Evolutionary conservation across 2,888 invertebrate genomes (phyloP), one percentile per base, ranked within the genome.

Genomic region (Rhogogaster chlorosoma): DNA sequence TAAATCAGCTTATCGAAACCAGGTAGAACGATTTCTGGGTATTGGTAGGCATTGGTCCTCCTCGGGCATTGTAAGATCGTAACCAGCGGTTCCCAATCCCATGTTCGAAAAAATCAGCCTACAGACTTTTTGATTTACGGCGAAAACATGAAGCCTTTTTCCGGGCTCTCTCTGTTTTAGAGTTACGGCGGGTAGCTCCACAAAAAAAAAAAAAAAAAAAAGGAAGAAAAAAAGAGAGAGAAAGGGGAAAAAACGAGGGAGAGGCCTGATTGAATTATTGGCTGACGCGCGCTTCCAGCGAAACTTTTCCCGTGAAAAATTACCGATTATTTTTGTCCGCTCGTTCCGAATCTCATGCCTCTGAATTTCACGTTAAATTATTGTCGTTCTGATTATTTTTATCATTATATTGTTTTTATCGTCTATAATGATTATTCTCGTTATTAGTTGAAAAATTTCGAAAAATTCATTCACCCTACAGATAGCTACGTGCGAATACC

Each of bases 1-100:
- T 93, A 93, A 93, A 93, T 93, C 92, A 93, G 92, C 93, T 93
- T 92, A 93, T 92, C 91, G 91, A 91, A 88, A 61, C 61, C 71
- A 85, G 84, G 84, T 85, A 85, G 82, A 67, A 83, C 67, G 83
- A 67, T 83, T 83, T 70, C 70, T 42, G 83, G 70, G 83, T 83
- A 83, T 83, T 83, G 83, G 88, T 88, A 86, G 86, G 87, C 87
- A 87, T 87, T 87, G 88, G 87, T 88, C 88, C 86, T 83, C 70
- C 86, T 73, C 88, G 87, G 86, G 90, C 90, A 92, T 92, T 92
- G 91, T 91, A 88, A 85, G 85, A 85, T 45, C 87, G 88, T 87
- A 86, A 86, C 87, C 91, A 92, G 92, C 87, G 92, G 91, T 89
- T 92, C 92, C 90, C 93, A 92, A 90, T 87, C 84, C 85, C 9